These are phyloP conservation scores for Lithobates pipiens DNA, from an alignment of 2,797 vertebrate species.

Conservation along the genomic window DNA sequence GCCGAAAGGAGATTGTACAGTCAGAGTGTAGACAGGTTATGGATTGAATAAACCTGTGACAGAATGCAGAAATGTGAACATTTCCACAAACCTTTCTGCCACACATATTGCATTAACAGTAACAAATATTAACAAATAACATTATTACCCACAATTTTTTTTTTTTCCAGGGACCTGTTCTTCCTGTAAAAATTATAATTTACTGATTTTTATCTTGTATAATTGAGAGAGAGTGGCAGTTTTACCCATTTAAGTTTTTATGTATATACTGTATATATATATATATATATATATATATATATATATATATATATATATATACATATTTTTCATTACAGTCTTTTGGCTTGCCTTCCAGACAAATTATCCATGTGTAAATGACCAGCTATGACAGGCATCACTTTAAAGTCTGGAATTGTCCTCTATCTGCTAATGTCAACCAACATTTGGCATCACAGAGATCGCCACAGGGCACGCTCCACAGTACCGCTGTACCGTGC, in stretches of 20 bases:
- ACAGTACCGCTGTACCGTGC: neutral
- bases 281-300: no score
- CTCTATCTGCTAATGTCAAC: conserved; percentile 56
- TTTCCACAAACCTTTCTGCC: neutral
- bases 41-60: neutral
- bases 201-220: neutral
- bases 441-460: conserved; percentile 46
- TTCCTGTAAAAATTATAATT: neutral
- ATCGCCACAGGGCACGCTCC: conserved; percentile 47
- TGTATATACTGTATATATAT: neutral
- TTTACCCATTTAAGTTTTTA: conserved; percentile 28
- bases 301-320: no score
- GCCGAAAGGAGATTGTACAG: no score
- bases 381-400: conserved; percentile 53
- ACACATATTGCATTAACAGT: neutral
- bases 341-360: conserved; percentile 48
- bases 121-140: neutral
- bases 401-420: conserved; percentile 37
- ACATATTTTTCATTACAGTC: neutral
- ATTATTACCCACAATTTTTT: no score
- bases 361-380: conserved; percentile 61
- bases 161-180: no score
- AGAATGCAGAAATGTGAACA: neutral
- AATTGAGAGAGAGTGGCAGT: conserved; percentile 38
- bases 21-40: no score